Conservation (phyloP, 2,888 invertebrate species). For the Drosophila mulleri region DNA sequence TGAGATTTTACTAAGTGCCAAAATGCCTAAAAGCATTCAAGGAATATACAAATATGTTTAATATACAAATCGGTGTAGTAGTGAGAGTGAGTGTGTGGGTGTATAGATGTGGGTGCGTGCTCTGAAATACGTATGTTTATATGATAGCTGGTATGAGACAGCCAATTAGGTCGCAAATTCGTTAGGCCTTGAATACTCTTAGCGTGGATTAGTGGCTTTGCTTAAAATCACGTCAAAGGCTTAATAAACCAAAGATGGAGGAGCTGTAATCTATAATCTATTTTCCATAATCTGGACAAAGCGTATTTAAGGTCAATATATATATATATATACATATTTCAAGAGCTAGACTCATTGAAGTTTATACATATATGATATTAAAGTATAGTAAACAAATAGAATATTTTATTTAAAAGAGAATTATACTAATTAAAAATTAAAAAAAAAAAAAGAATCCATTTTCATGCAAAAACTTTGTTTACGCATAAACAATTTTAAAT, state of each 20-base stretch:
- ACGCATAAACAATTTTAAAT: conserved; percentile 6
- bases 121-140: neutral
- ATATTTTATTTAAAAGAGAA: no score
- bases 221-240: neutral
- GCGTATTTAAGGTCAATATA: no score
- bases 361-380: no score
- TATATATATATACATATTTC: no score
- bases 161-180: conserved; percentile 32
- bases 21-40: conserved; percentile 47
- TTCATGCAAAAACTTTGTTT: conserved; percentile 22
- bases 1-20: conserved; percentile 58
- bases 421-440: no score
- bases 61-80: conserved; percentile 29
- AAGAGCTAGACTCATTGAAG: no score
- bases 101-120: neutral
- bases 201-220: neutral
- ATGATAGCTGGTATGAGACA: conserved; percentile 1
- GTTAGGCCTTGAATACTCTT: neutral
- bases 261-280: no score
- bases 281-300: no score
- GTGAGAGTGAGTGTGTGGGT: neutral
- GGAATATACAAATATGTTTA: conserved; percentile 19
- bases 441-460: neutral
- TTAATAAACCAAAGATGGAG: neutral
- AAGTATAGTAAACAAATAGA: no score